Base-by-base conservation (phyloP, 2,113 vertebrate genomes). In the Leptobrachium leishanense region DNA sequence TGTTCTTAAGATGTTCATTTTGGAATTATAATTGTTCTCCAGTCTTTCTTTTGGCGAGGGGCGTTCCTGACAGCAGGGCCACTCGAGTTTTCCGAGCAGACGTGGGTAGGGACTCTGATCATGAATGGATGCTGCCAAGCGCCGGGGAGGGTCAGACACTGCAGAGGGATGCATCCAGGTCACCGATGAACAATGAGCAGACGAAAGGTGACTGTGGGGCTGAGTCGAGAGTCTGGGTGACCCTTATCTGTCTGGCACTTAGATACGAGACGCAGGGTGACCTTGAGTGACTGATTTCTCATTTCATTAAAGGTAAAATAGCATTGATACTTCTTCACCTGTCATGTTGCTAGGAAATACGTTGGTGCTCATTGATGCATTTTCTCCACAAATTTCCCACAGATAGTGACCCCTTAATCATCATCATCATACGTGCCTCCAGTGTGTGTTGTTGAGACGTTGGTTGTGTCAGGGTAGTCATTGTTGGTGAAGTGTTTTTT, bases 121-220 rank as follows among this genome's bases (percentile, higher is more conserved):
- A 43, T 63, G 59, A 54, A 43, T 73, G 62, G 50, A 73, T 53
- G 11, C 7, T 42, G 13, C 69, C 15, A 8, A 62, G 59, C 62
- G 31, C 5, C 2, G 39, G 41, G 77, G 71, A 74, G 77, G 62
- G 71, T 74, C 70, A 68, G 64, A 44, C 68, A 80, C 63, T 68
- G 77, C 71, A 74, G 71, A 80, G 50, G 53, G 41, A 44, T 57
- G 63, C 64, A 73, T 80, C 46, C 63, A 74, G 71, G 77, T 74
- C 77, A 80, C 77, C 7, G 63, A 39, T 50, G 55, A 20, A 80
- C 59, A 70, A 80, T 67, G 59, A 74, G 62, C 50, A 13, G 10
- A n/a, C 20, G 50, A 54, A 46, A 59, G 63, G 62, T 67, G 41
- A 73, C 63, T 13, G 69, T 57, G 8, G 43, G 50, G n/a, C 43